Evolutionary conservation across 2,888 invertebrate genomes (phyloP), one percentile per base, ranked within the genome.

Genomic region (Maniola hyperantus): DNA sequence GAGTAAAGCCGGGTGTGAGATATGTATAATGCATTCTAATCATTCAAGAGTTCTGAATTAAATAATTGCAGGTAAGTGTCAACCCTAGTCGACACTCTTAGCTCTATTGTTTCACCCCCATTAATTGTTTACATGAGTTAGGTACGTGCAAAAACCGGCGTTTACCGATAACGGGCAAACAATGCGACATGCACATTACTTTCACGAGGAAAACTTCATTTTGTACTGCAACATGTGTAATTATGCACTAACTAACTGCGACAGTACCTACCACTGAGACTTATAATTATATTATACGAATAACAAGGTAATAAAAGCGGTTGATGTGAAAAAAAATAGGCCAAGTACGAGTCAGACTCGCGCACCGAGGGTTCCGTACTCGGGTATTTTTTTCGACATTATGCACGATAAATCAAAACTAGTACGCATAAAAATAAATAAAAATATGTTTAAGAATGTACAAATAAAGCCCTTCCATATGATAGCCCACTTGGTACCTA

Each of bases 161-260:
- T 48, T 39, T 48, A 39, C 46, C 53, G 64, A 64, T 67, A 64
- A 53, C 66, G 60, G 57, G 63, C 64, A 58, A 60, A 67, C 64
- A 67, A 60, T 64, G 58, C 60, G 44, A 69, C 57, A 46, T 51
- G 53, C 58, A 64, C 51, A 26, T 65, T 61, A 66, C 69, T 69
- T 66, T 64, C 66, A 64, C 61, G 69, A 51, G 69, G 61, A 66
- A 66, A 64, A 66, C 64, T 69, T 64, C 57, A 64, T 62, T 62
- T 50, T 58, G 64, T 51, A 36, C 46, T 50, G 54, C 42, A 42
- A 67, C 50, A 66, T 26, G 50, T 60, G 44, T 55, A 48, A 51
- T 66, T 64, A 66, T 60, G 39, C 51, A 63, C n/a, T 15, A 7
- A 54, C 15, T 34, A 46, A 54, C 15, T 34, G 15, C 15, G 2